A percentile compares a stretch with the other conserved stretches of the same genome.
phyloP scores from a whole-genome alignment of 2,113 vertebrate species.

The Halichoerus grypus region DNA sequence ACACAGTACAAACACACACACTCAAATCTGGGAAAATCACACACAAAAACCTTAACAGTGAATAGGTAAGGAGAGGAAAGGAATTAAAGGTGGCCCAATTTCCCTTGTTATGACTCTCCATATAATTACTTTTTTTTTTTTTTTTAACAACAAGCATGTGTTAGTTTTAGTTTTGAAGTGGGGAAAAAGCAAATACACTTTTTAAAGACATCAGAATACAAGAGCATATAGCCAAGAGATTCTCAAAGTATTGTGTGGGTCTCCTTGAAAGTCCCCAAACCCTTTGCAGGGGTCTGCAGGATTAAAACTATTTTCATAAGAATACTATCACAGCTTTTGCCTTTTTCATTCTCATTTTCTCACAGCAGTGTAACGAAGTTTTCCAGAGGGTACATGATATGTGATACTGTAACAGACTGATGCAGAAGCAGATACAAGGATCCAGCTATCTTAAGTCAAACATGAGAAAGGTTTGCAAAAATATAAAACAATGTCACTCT shows the following conservation, averaged over 20 bases:
- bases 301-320: not conserved
- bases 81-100: not conserved
- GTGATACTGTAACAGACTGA: not conserved
- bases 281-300: not conserved
- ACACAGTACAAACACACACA: not conserved
- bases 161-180: slow-evolving; percentile 19
- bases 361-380: not conserved
- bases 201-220: not conserved
- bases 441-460: not conserved
- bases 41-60: not conserved
- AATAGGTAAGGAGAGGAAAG: not conserved
- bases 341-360: not conserved
- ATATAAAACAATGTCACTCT: not conserved
- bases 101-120: not conserved
- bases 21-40: not conserved
- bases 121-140: not conserved
- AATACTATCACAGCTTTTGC: not conserved
- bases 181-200: not conserved
- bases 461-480: not conserved
- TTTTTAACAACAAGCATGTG: not conserved
- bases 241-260: not conserved
- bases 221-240: not conserved
- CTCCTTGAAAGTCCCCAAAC: not conserved
- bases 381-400: not conserved
- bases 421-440: not conserved